phyloP scores from a whole-genome alignment of 2,113 vertebrate genomes.

The Climacteris rufus region DNA sequence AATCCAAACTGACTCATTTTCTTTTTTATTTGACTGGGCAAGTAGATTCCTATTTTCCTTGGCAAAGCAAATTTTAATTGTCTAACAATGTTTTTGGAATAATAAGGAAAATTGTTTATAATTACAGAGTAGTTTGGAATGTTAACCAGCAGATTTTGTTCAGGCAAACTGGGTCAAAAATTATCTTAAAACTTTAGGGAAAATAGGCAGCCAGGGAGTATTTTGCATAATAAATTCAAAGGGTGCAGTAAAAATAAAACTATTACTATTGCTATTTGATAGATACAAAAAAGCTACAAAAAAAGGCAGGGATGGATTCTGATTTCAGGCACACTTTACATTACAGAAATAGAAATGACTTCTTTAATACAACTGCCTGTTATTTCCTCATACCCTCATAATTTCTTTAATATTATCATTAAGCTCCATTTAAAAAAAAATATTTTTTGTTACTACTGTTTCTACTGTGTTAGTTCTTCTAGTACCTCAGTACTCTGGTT shows the following conservation, averaged over 20 bases:
- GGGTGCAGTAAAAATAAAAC: not conserved
- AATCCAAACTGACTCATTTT: not conserved
- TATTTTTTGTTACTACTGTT: not conserved
- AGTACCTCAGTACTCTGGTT: not conserved
- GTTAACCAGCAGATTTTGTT: not conserved
- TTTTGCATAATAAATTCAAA: slow-evolving; percentile 28
- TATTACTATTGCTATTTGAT: not conserved
- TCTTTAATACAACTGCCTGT: not conserved
- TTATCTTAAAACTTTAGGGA: not conserved
- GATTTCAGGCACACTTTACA: not conserved
- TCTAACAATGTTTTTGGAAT: not conserved
- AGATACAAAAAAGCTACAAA: not conserved
- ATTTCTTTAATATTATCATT: not conserved
- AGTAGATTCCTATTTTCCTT: slow-evolving; percentile 24
- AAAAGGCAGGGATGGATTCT: not conserved
- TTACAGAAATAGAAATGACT: not conserved
- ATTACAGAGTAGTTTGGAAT: slow-evolving; percentile 34
- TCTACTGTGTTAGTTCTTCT: not conserved
- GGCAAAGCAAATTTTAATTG: slow-evolving; percentile 37
- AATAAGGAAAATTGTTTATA: slow-evolving; percentile 30
- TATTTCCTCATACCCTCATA: not conserved
- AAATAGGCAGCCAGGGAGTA: not conserved
- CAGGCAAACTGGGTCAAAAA: slow-evolving; percentile 9
- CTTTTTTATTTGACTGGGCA: not conserved
- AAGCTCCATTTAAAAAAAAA: not conserved